Conservation (phyloP, 1,140 invertebrate genomes). For the Nasonia longicornis region DNA sequence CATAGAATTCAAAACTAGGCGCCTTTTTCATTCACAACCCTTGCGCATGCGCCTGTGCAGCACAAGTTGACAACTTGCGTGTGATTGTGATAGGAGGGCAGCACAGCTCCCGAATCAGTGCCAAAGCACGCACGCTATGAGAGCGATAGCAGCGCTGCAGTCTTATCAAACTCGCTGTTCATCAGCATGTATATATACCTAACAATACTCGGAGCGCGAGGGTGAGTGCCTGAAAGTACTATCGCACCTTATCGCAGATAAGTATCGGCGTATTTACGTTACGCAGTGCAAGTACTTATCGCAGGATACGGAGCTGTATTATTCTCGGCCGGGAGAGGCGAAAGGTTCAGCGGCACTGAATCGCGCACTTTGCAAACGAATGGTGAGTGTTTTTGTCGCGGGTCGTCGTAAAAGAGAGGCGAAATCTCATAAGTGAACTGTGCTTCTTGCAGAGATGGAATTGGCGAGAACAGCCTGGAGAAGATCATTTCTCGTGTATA, state of each 20-base stretch:
- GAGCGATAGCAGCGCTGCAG: too few species aligned
- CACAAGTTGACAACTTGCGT: too few species aligned
- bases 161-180: not conserved
- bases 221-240: not conserved
- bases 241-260: constrained; percentile 1
- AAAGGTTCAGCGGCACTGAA: not conserved
- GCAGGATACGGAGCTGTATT: not conserved
- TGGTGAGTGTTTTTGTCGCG: constrained; percentile 11
- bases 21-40: too few species aligned
- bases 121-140: too few species aligned
- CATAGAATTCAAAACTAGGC: too few species aligned
- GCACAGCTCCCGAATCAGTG: too few species aligned
- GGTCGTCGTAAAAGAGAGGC: not conserved
- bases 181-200: not conserved
- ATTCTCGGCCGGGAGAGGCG: not conserved
- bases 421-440: not conserved
- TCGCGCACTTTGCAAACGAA: constrained; percentile 9
- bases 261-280: not conserved
- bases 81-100: too few species aligned
- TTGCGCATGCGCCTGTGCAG: too few species aligned
- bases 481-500: constrained; percentile 59
- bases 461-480: constrained; percentile 58
- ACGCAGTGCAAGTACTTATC: not conserved
- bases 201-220: not conserved
- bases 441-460: constrained; percentile 57